Percentiles rank a stretch among this genome's conserved stretches.
Evolutionary conservation across 1,140 invertebrate genomes (phyloP).

Genomic region (Globodera rostochiensis): DNA sequence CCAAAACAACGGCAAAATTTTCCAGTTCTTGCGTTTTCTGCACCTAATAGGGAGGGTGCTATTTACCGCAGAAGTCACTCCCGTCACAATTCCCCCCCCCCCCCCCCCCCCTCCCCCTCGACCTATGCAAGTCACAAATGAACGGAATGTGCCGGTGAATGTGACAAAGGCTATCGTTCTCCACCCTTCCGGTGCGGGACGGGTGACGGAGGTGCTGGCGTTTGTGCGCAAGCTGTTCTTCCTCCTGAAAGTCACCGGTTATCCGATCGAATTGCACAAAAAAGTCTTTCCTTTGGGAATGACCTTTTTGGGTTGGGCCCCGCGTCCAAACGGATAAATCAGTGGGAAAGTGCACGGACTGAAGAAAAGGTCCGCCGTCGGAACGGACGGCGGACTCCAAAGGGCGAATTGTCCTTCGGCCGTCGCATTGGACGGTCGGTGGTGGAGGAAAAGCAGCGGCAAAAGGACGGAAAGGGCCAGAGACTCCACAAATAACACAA

Average conservation of each 20-base stretch:
- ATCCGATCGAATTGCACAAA: neutral
- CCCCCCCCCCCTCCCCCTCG: neutral
- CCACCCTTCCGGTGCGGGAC: neutral
- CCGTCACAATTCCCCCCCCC: too few species aligned
- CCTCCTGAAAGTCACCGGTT: too few species aligned
- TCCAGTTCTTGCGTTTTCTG: too few species aligned
- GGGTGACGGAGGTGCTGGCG: neutral
- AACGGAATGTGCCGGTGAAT: neutral
- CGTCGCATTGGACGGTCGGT: neutral
- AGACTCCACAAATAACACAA: neutral
- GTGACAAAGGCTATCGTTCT: neutral
- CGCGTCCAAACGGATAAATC: neutral
- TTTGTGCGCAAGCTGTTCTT: neutral
- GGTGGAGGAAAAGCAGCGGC: neutral
- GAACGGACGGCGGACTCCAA: neutral
- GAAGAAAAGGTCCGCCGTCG: conserved; percentile 4
- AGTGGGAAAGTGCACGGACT: conserved; percentile 9
- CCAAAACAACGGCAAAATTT: too few species aligned
- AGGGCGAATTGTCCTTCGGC: neutral
- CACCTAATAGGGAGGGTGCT: too few species aligned
- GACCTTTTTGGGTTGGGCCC: neutral
- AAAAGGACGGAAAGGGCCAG: conserved; percentile 1
- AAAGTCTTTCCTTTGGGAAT: neutral
- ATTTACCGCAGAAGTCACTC: too few species aligned
- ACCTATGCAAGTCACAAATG: conserved; percentile 14